Conservation (phyloP, 2,888 invertebrate genomes). For the Lochmaea capreae region DNA sequence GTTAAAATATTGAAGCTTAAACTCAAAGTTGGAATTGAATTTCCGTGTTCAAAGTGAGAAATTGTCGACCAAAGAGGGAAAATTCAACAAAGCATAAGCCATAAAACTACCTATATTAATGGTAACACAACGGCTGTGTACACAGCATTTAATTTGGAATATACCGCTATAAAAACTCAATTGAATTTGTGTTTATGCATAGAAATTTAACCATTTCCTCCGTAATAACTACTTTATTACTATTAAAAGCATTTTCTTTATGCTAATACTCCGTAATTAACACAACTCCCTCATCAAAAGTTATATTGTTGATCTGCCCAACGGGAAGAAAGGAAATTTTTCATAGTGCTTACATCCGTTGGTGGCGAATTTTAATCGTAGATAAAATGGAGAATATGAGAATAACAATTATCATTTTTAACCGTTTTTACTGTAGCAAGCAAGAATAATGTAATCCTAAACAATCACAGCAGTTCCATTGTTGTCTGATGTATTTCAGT, state of each 20-base stretch:
- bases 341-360: conserved; percentile 20
- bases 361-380: conserved; percentile 18
- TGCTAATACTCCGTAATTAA: conserved; percentile 39
- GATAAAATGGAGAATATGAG: conserved; percentile 14
- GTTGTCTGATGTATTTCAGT: too few species aligned
- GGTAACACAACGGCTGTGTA: conserved; percentile 6
- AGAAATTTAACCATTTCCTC: conserved; percentile 33
- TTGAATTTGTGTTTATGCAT: conserved; percentile 36
- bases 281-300: conserved; percentile 42
- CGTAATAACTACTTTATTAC: conserved; percentile 35
- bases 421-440: too few species aligned
- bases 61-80: background rate
- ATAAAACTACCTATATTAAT: conserved; percentile 17
- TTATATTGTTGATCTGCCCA: conserved; percentile 37
- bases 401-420: background rate
- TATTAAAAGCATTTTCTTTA: conserved; percentile 36
- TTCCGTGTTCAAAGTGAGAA: conserved; percentile 10
- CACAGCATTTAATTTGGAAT: conserved; percentile 24
- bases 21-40: background rate
- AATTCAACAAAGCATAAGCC: background rate
- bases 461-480: too few species aligned
- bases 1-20: background rate
- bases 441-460: too few species aligned
- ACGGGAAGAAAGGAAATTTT: conserved; percentile 29
- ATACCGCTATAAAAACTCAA: conserved; percentile 36